A percentile compares a stretch with the other conserved stretches of the same genome.
phyloP scores from a whole-genome alignment of 2,888 invertebrate species.

The Resseliella maxima region DNA sequence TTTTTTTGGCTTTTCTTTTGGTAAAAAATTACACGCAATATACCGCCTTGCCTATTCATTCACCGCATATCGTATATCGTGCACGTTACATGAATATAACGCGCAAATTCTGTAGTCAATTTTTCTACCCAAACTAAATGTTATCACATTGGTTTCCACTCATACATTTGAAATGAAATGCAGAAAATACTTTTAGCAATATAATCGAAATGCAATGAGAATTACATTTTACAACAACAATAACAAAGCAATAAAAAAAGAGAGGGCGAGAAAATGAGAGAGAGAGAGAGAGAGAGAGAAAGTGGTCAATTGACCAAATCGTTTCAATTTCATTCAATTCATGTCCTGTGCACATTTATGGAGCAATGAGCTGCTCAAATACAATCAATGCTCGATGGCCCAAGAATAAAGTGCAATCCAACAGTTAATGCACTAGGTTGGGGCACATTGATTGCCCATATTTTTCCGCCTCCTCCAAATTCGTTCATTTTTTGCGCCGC shows the following conservation, averaged over 20 bases:
- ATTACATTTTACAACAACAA: constrained; percentile 32
- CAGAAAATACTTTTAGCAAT: background rate
- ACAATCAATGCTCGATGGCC: constrained; percentile 29
- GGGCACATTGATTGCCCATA: background rate
- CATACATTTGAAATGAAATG: background rate
- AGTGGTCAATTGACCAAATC: constrained; percentile 55
- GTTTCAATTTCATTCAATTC: constrained; percentile 54
- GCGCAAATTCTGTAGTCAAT: too few species aligned
- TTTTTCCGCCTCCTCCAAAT: background rate
- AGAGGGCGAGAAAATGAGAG: too few species aligned
- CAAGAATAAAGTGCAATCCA: background rate
- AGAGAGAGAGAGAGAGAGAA: too few species aligned
- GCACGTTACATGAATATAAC: too few species aligned
- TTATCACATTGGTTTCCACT: background rate
- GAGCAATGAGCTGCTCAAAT: background rate
- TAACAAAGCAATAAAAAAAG: too few species aligned
- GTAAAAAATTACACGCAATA: too few species aligned
- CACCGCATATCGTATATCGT: too few species aligned
- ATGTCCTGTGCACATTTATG: background rate
- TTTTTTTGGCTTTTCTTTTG: too few species aligned
- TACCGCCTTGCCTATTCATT: too few species aligned
- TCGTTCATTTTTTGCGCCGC: background rate
- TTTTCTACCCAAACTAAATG: background rate
- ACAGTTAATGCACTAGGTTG: background rate
- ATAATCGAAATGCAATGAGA: background rate